Percentiles rank a stretch among this genome's conserved stretches.
Evolutionary conservation across 2,113 vertebrate genomes (phyloP).

Genomic region (Paratilapia polleni): DNA sequence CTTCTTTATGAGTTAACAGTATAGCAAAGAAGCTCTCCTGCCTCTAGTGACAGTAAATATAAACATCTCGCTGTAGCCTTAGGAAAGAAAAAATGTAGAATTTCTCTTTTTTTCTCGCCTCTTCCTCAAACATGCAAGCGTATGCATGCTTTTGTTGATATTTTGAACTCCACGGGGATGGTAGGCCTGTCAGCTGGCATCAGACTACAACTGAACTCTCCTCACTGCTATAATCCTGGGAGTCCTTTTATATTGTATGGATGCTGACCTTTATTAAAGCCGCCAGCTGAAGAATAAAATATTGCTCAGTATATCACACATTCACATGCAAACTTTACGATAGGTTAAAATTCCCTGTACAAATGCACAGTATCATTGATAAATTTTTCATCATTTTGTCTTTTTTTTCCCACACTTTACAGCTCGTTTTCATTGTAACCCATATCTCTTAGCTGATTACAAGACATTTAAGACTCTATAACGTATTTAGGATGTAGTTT

Average conservation of each 20-base stretch:
- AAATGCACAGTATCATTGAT: not conserved
- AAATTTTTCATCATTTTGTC: not conserved
- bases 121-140: not conserved
- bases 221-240: slow-evolving; percentile 1
- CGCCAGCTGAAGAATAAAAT: not conserved
- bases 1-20: slow-evolving; percentile 41
- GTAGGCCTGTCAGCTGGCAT: slow-evolving; percentile 40
- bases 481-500: slow-evolving; percentile 74
- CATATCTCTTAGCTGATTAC: slow-evolving; percentile 47
- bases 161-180: slow-evolving; percentile 9
- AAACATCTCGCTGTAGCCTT: slow-evolving; percentile 46
- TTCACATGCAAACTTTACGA: not conserved
- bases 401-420: not conserved
- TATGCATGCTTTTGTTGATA: slow-evolving; percentile 15
- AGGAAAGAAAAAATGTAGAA: slow-evolving; percentile 14
- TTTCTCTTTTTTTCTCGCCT: not conserved
- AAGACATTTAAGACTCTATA: slow-evolving; percentile 73
- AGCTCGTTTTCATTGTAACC: not conserved
- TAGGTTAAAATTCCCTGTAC: not conserved
- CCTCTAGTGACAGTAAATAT: slow-evolving; percentile 38
- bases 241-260: not conserved
- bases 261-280: slow-evolving; percentile 18
- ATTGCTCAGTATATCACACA: not conserved
- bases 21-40: slow-evolving; percentile 24
- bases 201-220: slow-evolving; percentile 19